A percentile compares a stretch with the other conserved stretches of the same genome.
Conservation (phyloP, 2,797 vertebrate genomes). For the Nasua narica region DNA sequence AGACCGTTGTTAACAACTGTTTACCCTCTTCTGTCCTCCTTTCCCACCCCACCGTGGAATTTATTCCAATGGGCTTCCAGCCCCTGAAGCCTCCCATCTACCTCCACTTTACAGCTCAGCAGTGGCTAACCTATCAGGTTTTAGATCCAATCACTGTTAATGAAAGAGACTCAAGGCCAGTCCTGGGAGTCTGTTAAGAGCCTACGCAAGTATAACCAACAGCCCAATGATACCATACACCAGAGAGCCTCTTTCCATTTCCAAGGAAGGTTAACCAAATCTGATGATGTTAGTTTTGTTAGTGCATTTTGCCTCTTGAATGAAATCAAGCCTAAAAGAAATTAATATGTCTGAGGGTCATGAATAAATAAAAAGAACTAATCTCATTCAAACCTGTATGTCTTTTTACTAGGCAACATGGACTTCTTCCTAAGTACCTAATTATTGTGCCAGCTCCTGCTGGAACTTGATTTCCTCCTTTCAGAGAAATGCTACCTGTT, state of each 20-base stretch:
- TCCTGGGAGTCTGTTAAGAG: neutral
- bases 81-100: too few species aligned
- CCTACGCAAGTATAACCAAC: neutral
- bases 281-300: neutral
- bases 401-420: neutral
- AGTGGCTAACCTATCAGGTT: neutral
- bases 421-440: neutral
- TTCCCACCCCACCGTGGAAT: neutral
- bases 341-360: neutral
- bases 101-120: neutral
- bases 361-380: neutral
- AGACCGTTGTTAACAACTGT: neutral
- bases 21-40: neutral
- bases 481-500: slow-evolving; percentile 37
- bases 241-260: neutral
- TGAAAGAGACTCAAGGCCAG: neutral
- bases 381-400: neutral
- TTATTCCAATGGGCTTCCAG: neutral
- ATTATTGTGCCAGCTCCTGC: neutral
- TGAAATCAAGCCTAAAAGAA: neutral
- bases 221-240: neutral
- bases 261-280: neutral
- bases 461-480: neutral
- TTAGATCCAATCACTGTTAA: too few species aligned
- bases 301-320: neutral